These are phyloP conservation scores for Eudyptes chrysolophus DNA, from an alignment of 2,113 vertebrate species.

Conservation along the genomic window DNA sequence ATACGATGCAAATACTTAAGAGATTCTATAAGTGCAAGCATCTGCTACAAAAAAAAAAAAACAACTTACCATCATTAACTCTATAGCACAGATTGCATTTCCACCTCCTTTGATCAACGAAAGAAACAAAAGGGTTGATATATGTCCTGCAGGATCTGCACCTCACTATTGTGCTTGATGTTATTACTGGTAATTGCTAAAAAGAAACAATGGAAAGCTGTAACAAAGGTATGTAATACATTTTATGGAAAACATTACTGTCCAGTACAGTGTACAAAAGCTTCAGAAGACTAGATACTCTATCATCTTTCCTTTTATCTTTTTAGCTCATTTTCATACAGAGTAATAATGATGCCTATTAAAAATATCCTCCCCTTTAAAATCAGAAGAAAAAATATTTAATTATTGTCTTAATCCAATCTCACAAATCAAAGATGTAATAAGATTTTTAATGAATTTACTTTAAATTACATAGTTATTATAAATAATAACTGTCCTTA, in stretches of 20 bases:
- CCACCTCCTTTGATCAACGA: slow-evolving; percentile 96
- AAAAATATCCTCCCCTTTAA: neutral
- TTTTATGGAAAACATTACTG: neutral
- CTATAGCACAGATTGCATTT: slow-evolving; percentile 97
- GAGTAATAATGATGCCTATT: neutral
- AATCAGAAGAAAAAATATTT: neutral
- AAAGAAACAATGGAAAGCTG: slow-evolving; percentile 6
- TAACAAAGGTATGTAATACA: neutral
- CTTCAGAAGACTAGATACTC: neutral
- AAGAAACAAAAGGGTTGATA: slow-evolving; percentile 97
- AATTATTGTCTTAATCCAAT: neutral
- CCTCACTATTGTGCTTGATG: slow-evolving; percentile 94
- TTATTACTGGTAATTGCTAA: slow-evolving; percentile 96
- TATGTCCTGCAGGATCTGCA: slow-evolving; percentile 96
- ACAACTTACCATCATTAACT: slow-evolving; percentile 90
- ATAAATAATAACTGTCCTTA: neutral
- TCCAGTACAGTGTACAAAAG: neutral
- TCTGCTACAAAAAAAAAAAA: neutral
- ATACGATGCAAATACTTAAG: neutral
- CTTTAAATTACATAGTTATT: neutral
- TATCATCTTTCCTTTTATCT: neutral
- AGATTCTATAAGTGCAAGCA: neutral
- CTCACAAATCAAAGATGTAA: neutral
- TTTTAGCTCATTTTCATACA: neutral
- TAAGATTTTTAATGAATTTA: neutral